Evolutionary conservation across 2,797 vertebrate species (phyloP), one percentile per base, ranked within the genome.

Genomic region (Phataginus tricuspis): DNA sequence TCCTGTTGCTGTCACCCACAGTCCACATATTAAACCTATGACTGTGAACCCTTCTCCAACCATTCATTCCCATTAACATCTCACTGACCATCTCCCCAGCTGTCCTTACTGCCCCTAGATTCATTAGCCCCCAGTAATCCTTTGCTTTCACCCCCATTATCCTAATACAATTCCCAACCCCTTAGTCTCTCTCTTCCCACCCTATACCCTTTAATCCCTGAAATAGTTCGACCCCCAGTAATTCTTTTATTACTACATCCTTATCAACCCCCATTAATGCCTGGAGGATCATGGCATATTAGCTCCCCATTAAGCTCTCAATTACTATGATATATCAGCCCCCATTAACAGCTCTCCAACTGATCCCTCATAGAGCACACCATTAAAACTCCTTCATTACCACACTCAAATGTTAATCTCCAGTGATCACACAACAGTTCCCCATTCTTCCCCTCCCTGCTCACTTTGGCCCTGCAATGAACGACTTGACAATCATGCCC

Each of bases 301-400:
- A 96, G n/a, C 6, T 45, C 15, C 64, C 94, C 66, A 86, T 75
- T 57, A 63, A 71, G 55, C n/a, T 61, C 72, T 91, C 77, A 84
- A 55, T 82, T 66, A 80, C 31, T 39, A 37, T 83, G 82, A 79
- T 77, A 92, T 82, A 82, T 78, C 88, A 89, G 82, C 21, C 37
- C 66, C 21, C 61, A 63, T 93, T 85, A 92, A 87, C 21, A 39
- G 34, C 25, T 42, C 37, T 90, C 61, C 82, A 75, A 82, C 4
- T 42, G 64, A 69, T 86, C 61, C 75, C 53, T 94, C 64, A 59
- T 2, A 86, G 55, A 86, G 63, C 39, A 90, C 71, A 66, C 42
- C 37, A 71, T 39, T 64, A 75, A 72, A 74, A 86, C 23, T 14
- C 53, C 34, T 64, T 72, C 69, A 78, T 66, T 64, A 95, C 49